Evolutionary conservation across 2,888 invertebrate genomes (phyloP).

Genomic region (Metallyticus violacea): DNA sequence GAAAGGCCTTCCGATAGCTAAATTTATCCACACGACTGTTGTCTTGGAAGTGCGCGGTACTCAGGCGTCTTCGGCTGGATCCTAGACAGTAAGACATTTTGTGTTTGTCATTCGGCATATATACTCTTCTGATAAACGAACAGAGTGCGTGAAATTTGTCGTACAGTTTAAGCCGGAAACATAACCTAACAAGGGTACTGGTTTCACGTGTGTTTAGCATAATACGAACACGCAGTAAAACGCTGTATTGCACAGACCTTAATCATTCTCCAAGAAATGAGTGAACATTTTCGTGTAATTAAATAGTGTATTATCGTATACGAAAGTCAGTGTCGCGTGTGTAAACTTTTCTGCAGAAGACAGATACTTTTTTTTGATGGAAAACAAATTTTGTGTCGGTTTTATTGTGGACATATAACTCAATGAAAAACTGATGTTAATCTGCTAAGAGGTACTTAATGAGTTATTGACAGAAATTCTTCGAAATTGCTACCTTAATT

Average conservation of each 20-base stretch:
- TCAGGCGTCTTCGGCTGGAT: not conserved
- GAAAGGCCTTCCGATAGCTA: not conserved
- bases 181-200: not conserved
- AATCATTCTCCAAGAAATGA: not conserved
- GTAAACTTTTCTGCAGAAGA: not conserved
- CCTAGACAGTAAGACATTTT: not conserved
- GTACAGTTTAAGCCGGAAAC: not conserved
- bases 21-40: not conserved
- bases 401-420: not conserved
- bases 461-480: not conserved
- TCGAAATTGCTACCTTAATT: too few relatives aligned
- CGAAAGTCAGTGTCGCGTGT: not conserved
- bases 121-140: not conserved
- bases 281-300: not conserved
- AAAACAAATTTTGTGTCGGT: not conserved
- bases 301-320: not conserved
- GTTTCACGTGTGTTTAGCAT: not conserved
- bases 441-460: too few relatives aligned
- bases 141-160: not conserved
- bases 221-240: not conserved
- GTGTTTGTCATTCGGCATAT: not conserved
- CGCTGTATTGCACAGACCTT: not conserved
- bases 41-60: not conserved
- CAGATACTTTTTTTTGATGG: not conserved
- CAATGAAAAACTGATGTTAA: not conserved